These are phyloP conservation scores for Drosophila fuyamai DNA, from an alignment of 1,140 invertebrate genomes.

Conservation along the genomic window DNA sequence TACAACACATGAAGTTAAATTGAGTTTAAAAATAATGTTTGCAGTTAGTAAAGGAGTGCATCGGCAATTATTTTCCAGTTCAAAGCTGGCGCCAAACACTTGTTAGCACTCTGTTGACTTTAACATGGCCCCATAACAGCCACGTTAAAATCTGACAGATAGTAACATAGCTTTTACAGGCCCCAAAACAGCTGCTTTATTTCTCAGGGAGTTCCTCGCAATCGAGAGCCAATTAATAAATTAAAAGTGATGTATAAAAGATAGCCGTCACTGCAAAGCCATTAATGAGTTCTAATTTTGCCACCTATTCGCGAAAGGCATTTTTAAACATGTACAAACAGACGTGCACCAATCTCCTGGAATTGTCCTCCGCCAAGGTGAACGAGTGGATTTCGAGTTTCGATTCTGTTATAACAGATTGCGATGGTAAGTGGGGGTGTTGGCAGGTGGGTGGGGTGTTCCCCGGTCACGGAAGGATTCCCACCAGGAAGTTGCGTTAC, in stretches of 20 bases:
- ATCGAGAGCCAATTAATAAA: conserved; percentile 37
- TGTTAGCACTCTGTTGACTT: conserved; percentile 9
- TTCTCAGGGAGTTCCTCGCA: conserved; percentile 39
- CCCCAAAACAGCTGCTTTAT: conserved; percentile 29
- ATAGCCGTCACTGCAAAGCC: conserved; percentile 12
- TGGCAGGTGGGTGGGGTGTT: not conserved
- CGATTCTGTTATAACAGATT: conserved; percentile 92
- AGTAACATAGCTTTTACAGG: conserved; percentile 15
- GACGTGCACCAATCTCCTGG: conserved; percentile 74
- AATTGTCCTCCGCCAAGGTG: conserved; percentile 85
- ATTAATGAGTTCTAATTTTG: conserved; percentile 14
- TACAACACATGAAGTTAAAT: not conserved
- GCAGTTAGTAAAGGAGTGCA: too few relatives aligned
- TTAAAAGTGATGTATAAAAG: conserved; percentile 39
- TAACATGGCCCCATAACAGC: conserved; percentile 10
- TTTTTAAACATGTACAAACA: conserved; percentile 69
- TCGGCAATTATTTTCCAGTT: too few relatives aligned
- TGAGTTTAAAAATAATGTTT: too few relatives aligned
- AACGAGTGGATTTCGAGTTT: conserved; percentile 89
- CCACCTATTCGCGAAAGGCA: conserved; percentile 14
- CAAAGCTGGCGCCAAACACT: conserved; percentile 24
- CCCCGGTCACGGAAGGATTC: not conserved
- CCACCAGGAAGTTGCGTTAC: conserved; percentile 28
- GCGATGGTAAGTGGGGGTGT: conserved; percentile 89
- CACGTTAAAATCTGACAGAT: not conserved